Evolutionary conservation across 2,113 vertebrate genomes (phyloP), one percentile per base, ranked within the genome.

Genomic region (Campylorhamphus procurvoides): DNA sequence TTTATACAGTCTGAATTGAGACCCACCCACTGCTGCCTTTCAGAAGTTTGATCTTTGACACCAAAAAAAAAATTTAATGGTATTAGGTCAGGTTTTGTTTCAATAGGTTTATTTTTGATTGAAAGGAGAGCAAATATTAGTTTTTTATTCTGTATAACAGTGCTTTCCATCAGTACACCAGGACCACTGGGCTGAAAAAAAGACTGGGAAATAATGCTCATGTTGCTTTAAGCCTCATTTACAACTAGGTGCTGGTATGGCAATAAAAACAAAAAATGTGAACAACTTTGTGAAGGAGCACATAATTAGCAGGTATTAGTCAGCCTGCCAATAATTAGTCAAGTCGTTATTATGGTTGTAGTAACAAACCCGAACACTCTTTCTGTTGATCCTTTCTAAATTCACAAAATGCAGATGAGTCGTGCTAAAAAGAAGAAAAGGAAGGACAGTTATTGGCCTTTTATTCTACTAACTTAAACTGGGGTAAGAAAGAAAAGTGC

Each of bases 1-100:
- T 96, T 96, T 97, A 96, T 96, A 91, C 78, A 53, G 75, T 73
- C 67, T 62, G 58, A 73, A 39, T 37, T n/a, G 13, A 76, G 88
- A 85, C 75, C 85, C 68, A 79, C 84, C 78, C 6, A 1, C 62
- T 42, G 31, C 40, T 88, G 25, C 77, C 59, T 42, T 79, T 90
- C 82, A 96, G 81, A 91, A 90, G 44, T 85, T 85, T 91, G 82
- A 80, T 79, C 67, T 88, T 37, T 88, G 92, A 93, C 75, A 56
- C 60, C 66, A 73, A 83, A 79, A 93, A 91, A 93, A 94, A 88
- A 49, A 94, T 80, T 73, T 76, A 77, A 74, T 94, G 35, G 50
- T 25, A n/a, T 86, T 58, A 83, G 42, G 33, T 86, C 83, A 88
- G 9, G 20, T 69, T 96, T 50, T 44, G 5, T 77, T 93, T 93